Evolutionary conservation across 2,113 vertebrate species (phyloP).

Genomic region (Lucifuga dentata): DNA sequence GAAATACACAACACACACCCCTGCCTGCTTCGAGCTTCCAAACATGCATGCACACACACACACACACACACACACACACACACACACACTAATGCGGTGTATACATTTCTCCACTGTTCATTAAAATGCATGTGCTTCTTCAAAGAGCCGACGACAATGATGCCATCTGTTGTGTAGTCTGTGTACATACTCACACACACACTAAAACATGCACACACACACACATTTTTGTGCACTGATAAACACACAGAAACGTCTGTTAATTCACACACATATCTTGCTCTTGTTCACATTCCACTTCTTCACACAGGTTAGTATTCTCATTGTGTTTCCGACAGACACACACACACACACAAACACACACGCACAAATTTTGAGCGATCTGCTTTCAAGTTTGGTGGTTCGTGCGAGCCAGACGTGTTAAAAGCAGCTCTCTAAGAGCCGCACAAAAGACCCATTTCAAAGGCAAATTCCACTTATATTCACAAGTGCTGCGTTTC

Average conservation of each 20-base stretch:
- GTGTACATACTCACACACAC: slow-evolving; percentile 31
- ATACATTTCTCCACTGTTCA: slow-evolving; percentile 68
- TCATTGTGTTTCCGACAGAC: slow-evolving; percentile 44
- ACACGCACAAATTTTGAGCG: slow-evolving; percentile 37
- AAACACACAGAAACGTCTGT: slow-evolving; percentile 7
- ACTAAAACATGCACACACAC: slow-evolving; percentile 1
- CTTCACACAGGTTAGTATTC: background rate
- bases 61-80: slow-evolving; percentile 33
- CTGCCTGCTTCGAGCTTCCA: background rate
- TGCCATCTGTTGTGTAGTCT: slow-evolving; percentile 79
- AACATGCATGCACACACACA: slow-evolving; percentile 15
- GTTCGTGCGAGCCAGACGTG: slow-evolving; percentile 56
- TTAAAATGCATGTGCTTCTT: slow-evolving; percentile 84
- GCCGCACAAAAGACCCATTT: slow-evolving; percentile 71
- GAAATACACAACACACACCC: background rate
- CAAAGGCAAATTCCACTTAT: slow-evolving; percentile 75
- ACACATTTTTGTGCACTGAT: slow-evolving; percentile 32
- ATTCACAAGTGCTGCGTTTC: slow-evolving; percentile 63
- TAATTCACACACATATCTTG: background rate
- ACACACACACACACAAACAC: slow-evolving; percentile 44
- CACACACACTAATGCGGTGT: slow-evolving; percentile 28
- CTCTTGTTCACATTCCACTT: background rate
- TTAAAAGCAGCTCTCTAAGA: slow-evolving; percentile 66
- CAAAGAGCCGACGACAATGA: slow-evolving; percentile 82
- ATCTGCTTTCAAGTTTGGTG: slow-evolving; percentile 71